Evolutionary conservation across 1,140 invertebrate species (phyloP), one percentile per base, ranked within the genome.

Genomic region (Sitobion miscanthi): DNA sequence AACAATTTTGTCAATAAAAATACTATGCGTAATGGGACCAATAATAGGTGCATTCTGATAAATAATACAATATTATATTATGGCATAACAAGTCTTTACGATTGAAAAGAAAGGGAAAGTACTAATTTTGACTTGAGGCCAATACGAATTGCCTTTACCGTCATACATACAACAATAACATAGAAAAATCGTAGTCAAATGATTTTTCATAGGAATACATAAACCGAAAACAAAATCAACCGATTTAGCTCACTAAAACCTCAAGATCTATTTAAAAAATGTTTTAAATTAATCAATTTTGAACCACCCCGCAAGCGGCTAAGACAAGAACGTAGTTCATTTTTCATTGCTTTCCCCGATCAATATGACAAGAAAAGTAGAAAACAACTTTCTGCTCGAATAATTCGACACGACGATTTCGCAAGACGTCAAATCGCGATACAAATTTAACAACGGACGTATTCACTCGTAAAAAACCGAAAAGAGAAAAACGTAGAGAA

Each of bases 61-160:
- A 38, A 21, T 14, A 20, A n/a, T n/a, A n/a, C 14, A 77, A 35
- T 77, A n/a, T 6, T 47, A 30, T 11, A 30, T 11, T 54, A 23
- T 23, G n/a, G 5, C 62, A 77, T 69, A n/a, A 62, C 4, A 30
- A 69, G 11, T 69, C 2, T 30, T 69, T 17, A 17, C 11, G 8
- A n/a, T 14, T 49, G n/a, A 88, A 88, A 52, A n/a, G 17, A 88
- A 88, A 88, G 86, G 23, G 17, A 88, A 88, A 88, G 30, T 17
- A 88, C n/a, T 49, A 52, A 17, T 35, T 20, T 52, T 88, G 86
- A 88, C n/a, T 49, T 49, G 4, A 25, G 30, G 14, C 86, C 86
- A 49, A 88, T 21, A 52, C n/a, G 6, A 49, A 88, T 52, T 35
- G 5, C 3, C 47, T n/a, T 49, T 47, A 30, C 30, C 6, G 2